A percentile compares a stretch with the other conserved stretches of the same genome.
These are phyloP conservation scores for Agrochola litura DNA, from an alignment of 2,888 invertebrate species.

Conservation along the genomic window DNA sequence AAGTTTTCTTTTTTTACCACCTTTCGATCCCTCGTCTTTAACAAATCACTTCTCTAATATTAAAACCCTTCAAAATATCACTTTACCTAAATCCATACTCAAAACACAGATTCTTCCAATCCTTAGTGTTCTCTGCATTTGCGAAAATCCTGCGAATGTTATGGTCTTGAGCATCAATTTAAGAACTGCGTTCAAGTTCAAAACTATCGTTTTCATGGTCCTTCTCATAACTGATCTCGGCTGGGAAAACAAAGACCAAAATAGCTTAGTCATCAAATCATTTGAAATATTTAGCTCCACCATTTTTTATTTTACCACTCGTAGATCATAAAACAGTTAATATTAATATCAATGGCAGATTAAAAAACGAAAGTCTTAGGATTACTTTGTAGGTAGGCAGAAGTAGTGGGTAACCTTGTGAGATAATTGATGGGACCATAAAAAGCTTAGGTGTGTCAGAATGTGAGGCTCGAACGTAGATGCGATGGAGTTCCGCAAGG, in stretches of 20 bases:
- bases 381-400: slow-evolving; percentile 51
- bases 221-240: slow-evolving; percentile 5
- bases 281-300: background rate
- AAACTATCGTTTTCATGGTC: background rate
- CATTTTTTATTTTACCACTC: slow-evolving; percentile 1
- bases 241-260: slow-evolving; percentile 12
- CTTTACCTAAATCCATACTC: background rate
- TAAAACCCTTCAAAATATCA: background rate
- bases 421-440: slow-evolving; percentile 68
- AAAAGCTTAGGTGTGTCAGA: slow-evolving; percentile 68
- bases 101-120: background rate
- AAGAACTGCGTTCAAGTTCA: background rate
- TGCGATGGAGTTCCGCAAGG: slow-evolving; percentile 60
- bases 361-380: slow-evolving; percentile 66
- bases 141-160: background rate
- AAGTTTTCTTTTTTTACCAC: background rate
- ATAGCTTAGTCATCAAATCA: slow-evolving; percentile 1
- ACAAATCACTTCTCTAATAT: background rate
- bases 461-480: slow-evolving; percentile 52
- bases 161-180: background rate
- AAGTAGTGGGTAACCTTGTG: slow-evolving; percentile 63
- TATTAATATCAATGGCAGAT: slow-evolving; percentile 41
- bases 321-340: slow-evolving; percentile 45
- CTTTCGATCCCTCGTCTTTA: background rate
- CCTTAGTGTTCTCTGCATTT: too few relatives aligned